A percentile compares a stretch with the other conserved stretches of the same genome.
These are phyloP conservation scores for Aphidius ervi DNA, from an alignment of 1,140 invertebrate species.

Conservation along the genomic window DNA sequence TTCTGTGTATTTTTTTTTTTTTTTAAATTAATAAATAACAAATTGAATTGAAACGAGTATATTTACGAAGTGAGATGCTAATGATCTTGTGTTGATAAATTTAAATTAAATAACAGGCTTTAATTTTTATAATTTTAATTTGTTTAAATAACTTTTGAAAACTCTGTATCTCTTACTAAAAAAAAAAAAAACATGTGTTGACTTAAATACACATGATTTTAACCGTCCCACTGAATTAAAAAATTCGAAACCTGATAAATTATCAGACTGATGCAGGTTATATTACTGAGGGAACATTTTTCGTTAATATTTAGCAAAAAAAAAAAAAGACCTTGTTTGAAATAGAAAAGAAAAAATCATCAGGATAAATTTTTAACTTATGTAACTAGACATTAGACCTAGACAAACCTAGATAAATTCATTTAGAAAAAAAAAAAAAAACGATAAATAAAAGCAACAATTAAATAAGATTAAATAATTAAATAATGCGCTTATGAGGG, in stretches of 20 bases:
- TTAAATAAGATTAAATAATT: constrained; percentile 1
- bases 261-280: constrained; percentile 30
- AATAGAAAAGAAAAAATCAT: constrained; percentile 5
- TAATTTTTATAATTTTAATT: not conserved
- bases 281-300: constrained; percentile 30
- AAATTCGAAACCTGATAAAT: constrained; percentile 23
- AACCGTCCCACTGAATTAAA: constrained; percentile 21
- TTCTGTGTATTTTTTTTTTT: constrained; percentile 5
- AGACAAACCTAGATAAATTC: not conserved
- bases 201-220: not conserved
- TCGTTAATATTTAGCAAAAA: constrained; percentile 15
- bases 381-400: not conserved
- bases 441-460: not conserved
- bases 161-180: not conserved
- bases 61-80: constrained; percentile 14
- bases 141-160: not conserved
- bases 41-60: not conserved
- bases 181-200: not conserved
- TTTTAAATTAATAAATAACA: not conserved
- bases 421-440: constrained; percentile 27
- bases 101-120: not conserved
- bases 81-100: constrained; percentile 2
- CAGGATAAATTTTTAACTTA: not conserved
- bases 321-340: constrained; percentile 9
- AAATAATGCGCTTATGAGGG: constrained; percentile 28